These are phyloP conservation scores for Lepidurus arcticus DNA, from an alignment of 1,140 invertebrate species.

Conservation along the genomic window DNA sequence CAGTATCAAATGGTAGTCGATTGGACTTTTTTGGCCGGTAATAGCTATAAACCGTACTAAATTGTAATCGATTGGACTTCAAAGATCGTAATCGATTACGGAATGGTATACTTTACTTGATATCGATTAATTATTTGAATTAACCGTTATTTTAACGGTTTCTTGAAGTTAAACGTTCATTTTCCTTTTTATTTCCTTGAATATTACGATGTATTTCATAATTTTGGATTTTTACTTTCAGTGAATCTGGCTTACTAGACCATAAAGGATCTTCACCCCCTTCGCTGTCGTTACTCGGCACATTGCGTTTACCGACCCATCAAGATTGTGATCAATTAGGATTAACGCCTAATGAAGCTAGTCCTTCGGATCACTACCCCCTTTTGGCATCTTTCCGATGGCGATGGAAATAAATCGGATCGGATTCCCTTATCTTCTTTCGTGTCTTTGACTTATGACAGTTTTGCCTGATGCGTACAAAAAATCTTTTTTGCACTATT, in stretches of 20 bases:
- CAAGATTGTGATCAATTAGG: conserved; percentile 54
- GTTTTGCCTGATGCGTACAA: no score
- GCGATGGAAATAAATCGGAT: not conserved
- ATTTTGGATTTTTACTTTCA: conserved; percentile 32
- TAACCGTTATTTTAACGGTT: not conserved
- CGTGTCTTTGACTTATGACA: not conserved
- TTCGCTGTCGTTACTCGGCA: conserved; percentile 53
- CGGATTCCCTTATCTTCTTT: not conserved
- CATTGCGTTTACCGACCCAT: conserved; percentile 57
- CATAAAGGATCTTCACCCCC: conserved; percentile 38
- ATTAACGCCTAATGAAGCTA: conserved; percentile 62
- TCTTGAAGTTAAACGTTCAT: not conserved
- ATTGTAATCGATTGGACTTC: no score
- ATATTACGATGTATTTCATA: conserved; percentile 18
- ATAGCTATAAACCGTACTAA: no score
- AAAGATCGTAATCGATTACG: no score
- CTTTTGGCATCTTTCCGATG: conserved; percentile 57
- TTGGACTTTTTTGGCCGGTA: no score
- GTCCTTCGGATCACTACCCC: conserved; percentile 71
- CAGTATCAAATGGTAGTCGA: no score
- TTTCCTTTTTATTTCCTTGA: conserved; percentile 25
- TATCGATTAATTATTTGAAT: conserved; percentile 7
- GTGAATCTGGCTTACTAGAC: conserved; percentile 35
- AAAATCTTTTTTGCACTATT: not conserved
- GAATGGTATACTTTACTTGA: not conserved